Base-by-base conservation (phyloP, 2,888 invertebrate genomes). In the Rhagophthalmus giganteus region DNA sequence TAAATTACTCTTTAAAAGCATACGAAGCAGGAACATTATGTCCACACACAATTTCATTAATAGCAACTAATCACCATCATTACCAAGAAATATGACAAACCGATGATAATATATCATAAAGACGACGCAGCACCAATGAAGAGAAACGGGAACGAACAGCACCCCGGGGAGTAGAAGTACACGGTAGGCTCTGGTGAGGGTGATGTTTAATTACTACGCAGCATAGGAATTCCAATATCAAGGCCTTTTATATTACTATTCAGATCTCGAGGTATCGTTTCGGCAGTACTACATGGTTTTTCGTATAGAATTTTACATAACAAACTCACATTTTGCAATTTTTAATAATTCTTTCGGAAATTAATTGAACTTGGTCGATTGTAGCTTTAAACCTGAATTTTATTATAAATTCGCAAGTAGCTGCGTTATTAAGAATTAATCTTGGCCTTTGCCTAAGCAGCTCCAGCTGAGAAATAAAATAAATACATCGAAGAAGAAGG, bases 201-300 rank as follows among this genome's bases (percentile, higher is more conserved):
- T 61, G 61, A 58, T 57, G 60, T 61, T 67, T 67, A 67, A 67
- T 67, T 67, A 67, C 61, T 63, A 60, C 62, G 61, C 58, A 55
- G 59, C 60, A 59, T 59, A 64, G 64, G 65, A 67, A 67, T 67
- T 67, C 64, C 67, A 65, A 67, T 67, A 67, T 67, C 62, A 63
- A 60, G 58, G 59, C 61, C 58, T 61, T 59, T 51, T 42, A 11
- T 27, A 44, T 34, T 37, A 34, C 20, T 46, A 54, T 33, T 40
- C 42, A 51, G 56, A 56, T 38, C 37, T 35, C 37, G 34, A 32
- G 52, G 52, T 47, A 45, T 56, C 31, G 34, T 48, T 31, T 35
- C 34, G 48, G 31, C 39, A 32, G 16, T 26, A 14, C 31, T 26
- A 26, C 26, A 31, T 37, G 2, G 10, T 27, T 27, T 14, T 16